A percentile compares a stretch with the other conserved stretches of the same genome.
These are phyloP conservation scores for Phrynocephalus versicolor DNA, from an alignment of 2,113 vertebrate species.

Conservation along the genomic window DNA sequence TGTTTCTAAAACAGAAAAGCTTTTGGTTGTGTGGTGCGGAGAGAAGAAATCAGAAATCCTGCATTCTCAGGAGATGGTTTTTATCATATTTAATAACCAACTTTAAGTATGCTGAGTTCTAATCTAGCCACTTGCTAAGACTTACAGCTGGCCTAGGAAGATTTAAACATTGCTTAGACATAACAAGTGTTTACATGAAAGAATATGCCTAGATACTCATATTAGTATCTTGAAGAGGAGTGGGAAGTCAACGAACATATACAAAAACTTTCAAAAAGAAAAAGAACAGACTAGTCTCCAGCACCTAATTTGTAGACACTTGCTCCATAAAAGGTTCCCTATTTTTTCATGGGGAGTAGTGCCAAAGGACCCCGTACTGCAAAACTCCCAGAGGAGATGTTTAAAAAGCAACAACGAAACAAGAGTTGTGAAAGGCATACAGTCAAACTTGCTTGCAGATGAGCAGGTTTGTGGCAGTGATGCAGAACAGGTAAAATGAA, in stretches of 20 bases:
- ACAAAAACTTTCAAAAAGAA: neutral
- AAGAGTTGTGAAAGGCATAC: neutral
- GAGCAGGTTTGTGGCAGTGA: neutral
- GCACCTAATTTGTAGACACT: neutral
- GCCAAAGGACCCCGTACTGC: neutral
- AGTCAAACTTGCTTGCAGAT: neutral
- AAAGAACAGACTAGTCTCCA: neutral
- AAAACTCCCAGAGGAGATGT: neutral
- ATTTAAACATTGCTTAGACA: too few relatives aligned
- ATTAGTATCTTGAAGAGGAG: neutral
- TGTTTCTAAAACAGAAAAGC: neutral
- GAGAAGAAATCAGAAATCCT: neutral
- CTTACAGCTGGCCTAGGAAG: neutral
- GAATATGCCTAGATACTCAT: neutral
- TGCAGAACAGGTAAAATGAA: too few relatives aligned
- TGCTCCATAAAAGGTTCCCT: neutral
- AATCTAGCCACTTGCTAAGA: neutral
- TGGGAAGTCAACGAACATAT: neutral
- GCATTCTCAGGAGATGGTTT: neutral
- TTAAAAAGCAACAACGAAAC: too few relatives aligned
- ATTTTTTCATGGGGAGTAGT: neutral
- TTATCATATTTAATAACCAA: neutral
- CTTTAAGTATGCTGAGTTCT: neutral
- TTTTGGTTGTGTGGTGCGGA: fast-evolving
- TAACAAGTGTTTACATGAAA: neutral